Evolutionary conservation across 2,113 vertebrate species (phyloP).

Genomic region (Ptilonorhynchus violaceus): DNA sequence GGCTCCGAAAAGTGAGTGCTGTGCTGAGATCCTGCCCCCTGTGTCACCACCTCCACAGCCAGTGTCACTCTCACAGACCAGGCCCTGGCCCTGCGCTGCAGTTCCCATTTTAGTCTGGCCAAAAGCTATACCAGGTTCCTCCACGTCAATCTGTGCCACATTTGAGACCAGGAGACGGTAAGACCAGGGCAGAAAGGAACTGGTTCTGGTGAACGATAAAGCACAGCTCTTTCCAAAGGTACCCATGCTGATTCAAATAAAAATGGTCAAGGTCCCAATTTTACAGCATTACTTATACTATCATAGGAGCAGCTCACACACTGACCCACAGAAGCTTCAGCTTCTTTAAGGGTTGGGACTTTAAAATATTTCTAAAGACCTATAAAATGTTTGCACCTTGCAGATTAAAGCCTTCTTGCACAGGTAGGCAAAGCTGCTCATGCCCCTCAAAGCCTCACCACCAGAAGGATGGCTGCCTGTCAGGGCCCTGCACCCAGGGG

Average conservation of each 20-base stretch:
- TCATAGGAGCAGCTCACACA: fast-evolving
- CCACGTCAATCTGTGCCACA: fast-evolving
- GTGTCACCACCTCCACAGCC: background rate
- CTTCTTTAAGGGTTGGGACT: background rate
- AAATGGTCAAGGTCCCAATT: no score
- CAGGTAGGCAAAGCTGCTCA: background rate
- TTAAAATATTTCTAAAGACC: background rate
- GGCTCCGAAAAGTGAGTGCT: background rate
- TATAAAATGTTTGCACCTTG: background rate
- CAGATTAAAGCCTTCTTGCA: background rate
- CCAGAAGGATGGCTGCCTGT: fast-evolving
- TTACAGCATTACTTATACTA: background rate
- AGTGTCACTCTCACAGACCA: background rate
- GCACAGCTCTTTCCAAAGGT: background rate
- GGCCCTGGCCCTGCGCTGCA: background rate
- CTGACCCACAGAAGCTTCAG: background rate
- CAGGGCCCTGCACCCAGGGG: background rate
- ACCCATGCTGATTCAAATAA: fast-evolving
- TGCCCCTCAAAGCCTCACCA: background rate
- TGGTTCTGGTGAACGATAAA: background rate
- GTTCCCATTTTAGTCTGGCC: background rate
- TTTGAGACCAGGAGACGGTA: background rate
- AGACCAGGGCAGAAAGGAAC: background rate
- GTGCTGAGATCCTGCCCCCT: background rate
- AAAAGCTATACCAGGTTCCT: background rate